phyloP scores from a whole-genome alignment of 2,797 vertebrate genomes.

The Scleropages formosus region DNA sequence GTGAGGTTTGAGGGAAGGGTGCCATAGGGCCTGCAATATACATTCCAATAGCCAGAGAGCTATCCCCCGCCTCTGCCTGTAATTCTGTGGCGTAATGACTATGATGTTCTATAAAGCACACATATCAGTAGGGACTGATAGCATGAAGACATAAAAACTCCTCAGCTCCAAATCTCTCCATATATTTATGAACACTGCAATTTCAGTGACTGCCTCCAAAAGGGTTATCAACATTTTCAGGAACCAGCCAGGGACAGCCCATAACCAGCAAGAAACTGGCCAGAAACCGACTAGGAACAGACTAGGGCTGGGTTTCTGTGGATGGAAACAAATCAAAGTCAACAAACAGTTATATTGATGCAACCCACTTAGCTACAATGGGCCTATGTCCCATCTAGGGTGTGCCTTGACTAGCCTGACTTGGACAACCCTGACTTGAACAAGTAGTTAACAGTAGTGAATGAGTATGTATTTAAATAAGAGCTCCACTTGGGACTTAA shows the following conservation, averaged over 20 bases:
- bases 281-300: neutral
- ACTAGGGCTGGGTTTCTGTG: neutral
- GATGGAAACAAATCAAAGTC: neutral
- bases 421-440: neutral
- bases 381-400: too few species aligned
- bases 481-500: too few species aligned
- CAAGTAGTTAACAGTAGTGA: neutral
- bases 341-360: neutral
- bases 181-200: constrained; percentile 18
- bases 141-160: neutral
- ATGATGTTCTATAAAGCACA: constrained; percentile 20
- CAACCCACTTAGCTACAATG: neutral
- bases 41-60: neutral
- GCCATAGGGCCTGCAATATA: neutral
- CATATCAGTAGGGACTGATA: constrained; percentile 24
- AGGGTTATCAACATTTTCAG: neutral
- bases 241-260: too few species aligned
- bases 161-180: neutral
- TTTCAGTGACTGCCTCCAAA: constrained; percentile 9
- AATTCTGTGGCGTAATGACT: constrained; percentile 21
- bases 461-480: neutral
- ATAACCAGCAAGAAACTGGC: too few species aligned
- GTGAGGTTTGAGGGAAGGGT: neutral
- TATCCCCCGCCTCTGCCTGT: too few species aligned
- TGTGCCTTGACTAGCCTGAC: too few species aligned